Evolutionary conservation across 2,888 invertebrate species (phyloP).

Genomic region (Notocelia uddmanniana): DNA sequence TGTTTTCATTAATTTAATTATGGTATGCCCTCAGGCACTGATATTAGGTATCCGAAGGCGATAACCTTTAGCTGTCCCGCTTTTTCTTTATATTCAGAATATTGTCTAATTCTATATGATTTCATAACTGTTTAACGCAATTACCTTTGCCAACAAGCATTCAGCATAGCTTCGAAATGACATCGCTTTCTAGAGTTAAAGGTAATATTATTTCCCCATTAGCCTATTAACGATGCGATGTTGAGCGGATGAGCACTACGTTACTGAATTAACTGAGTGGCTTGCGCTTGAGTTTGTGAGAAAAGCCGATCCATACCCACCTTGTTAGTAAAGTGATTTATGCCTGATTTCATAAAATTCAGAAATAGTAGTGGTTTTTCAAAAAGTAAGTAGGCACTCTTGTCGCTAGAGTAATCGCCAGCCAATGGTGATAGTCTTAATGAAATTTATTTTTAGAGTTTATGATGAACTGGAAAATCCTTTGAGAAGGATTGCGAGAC

Average conservation of each 20-base stretch:
- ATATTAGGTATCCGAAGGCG: neutral
- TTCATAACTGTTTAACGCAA: neutral
- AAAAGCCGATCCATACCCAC: neutral
- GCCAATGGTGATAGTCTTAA: no score
- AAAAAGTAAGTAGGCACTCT: neutral
- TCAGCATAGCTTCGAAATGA: conserved; percentile 1
- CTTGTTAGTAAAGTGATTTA: conserved; percentile 10
- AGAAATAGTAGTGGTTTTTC: neutral
- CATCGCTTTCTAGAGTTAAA: conserved; percentile 34
- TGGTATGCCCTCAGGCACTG: neutral
- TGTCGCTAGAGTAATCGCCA: neutral
- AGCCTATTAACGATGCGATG: conserved; percentile 31
- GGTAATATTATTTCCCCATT: conserved; percentile 36
- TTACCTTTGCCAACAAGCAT: conserved; percentile 1
- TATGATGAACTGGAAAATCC: neutral
- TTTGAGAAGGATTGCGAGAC: neutral
- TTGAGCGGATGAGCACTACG: conserved; percentile 16
- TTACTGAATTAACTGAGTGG: conserved; percentile 36
- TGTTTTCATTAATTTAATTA: neutral
- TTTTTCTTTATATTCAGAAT: neutral
- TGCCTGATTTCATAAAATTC: neutral
- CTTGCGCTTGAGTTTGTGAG: conserved; percentile 6
- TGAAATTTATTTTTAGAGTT: neutral
- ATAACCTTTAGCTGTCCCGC: neutral
- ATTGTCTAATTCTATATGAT: neutral